These are phyloP conservation scores for Salvelinus fontinalis DNA, from an alignment of 2,113 vertebrate species.

Conservation along the genomic window DNA sequence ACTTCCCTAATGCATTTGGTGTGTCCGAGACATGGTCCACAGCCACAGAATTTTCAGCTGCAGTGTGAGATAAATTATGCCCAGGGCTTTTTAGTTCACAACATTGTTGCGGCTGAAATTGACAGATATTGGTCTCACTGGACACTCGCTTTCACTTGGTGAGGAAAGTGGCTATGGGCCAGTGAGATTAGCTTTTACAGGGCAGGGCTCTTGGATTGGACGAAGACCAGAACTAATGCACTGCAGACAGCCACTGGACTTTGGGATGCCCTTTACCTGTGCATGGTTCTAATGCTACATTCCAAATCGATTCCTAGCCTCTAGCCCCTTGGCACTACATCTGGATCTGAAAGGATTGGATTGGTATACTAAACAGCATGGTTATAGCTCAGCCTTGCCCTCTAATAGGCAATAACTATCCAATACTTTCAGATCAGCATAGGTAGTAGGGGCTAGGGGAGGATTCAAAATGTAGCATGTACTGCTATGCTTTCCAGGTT, in stretches of 20 bases:
- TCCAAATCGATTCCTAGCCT: background rate
- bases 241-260: background rate
- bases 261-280: no score
- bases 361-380: no score
- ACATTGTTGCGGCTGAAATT: conserved; percentile 17
- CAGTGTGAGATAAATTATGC: conserved; percentile 16
- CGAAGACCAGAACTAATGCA: background rate
- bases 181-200: background rate
- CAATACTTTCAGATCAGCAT: no score
- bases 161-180: background rate
- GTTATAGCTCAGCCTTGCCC: no score
- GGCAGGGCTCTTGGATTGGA: background rate
- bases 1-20: conserved; percentile 25
- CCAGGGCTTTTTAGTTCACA: conserved; percentile 29
- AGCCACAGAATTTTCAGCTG: conserved; percentile 37
- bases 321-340: no score
- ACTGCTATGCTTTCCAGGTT: no score
- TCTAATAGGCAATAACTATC: no score
- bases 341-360: no score
- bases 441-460: no score
- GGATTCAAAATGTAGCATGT: no score
- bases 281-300: background rate
- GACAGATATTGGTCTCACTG: conserved; percentile 2
- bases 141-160: conserved; percentile 3
- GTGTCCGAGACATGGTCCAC: conserved; percentile 22